phyloP scores from a whole-genome alignment of 2,113 vertebrate genomes.

The Mobula birostris region DNA sequence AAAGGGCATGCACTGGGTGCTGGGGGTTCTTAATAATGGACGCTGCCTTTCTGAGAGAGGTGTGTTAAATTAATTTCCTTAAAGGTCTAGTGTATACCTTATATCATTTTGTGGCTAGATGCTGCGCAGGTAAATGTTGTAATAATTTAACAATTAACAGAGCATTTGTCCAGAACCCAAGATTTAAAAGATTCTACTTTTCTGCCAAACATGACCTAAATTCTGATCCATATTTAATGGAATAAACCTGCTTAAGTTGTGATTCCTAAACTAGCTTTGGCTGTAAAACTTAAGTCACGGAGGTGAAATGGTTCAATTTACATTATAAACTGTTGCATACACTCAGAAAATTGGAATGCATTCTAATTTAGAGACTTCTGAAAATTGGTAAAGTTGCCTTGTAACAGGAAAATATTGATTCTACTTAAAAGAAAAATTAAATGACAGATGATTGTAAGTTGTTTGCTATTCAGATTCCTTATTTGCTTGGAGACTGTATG shows the following conservation, averaged over 20 bases:
- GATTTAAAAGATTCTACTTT: background rate
- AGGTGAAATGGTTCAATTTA: background rate
- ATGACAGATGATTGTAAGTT: background rate
- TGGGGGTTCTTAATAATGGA: no score
- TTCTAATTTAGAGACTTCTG: background rate
- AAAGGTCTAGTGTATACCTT: background rate
- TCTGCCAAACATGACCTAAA: background rate
- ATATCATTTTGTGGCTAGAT: background rate
- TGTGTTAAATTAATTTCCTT: background rate
- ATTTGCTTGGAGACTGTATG: conserved; percentile 31
- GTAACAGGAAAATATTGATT: background rate
- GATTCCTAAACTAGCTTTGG: background rate
- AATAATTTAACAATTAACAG: background rate
- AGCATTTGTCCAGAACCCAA: no score
- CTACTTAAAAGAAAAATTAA: background rate
- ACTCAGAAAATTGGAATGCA: background rate
- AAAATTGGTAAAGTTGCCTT: background rate
- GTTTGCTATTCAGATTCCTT: conserved; percentile 24
- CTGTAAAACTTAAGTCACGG: background rate
- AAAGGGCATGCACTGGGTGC: no score
- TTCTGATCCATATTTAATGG: background rate
- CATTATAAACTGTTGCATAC: background rate
- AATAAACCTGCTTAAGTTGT: background rate
- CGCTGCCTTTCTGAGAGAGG: no score
- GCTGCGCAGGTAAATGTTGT: background rate